These are phyloP conservation scores for Caenorhabditis zanzibari DNA, from an alignment of 2,888 invertebrate species.

Conservation along the genomic window DNA sequence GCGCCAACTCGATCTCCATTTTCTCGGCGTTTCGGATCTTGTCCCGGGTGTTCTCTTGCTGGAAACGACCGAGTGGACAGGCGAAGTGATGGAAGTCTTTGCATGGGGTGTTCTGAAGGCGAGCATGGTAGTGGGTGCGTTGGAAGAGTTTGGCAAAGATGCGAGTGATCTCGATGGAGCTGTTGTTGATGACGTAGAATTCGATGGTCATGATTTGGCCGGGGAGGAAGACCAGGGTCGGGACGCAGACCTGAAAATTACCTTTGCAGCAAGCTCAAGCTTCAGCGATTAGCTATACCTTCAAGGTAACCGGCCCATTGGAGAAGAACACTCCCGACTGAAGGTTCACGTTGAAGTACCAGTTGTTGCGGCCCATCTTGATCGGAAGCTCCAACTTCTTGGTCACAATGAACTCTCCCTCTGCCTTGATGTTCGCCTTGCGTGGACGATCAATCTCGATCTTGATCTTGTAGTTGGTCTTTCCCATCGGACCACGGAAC, in stretches of 20 bases:
- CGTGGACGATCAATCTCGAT: neutral
- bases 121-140: slow-evolving; percentile 14
- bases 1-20: neutral
- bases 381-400: slow-evolving; percentile 15
- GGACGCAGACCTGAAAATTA: slow-evolving; percentile 8
- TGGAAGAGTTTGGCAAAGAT: slow-evolving; percentile 19
- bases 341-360: slow-evolving; percentile 1
- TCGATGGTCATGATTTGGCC: slow-evolving; percentile 3
- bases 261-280: too few species aligned
- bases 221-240: neutral
- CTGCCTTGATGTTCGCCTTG: neutral
- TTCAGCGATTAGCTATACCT: too few species aligned
- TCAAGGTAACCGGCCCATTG: slow-evolving; percentile 22
- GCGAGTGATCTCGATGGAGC: neutral
- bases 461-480: slow-evolving; percentile 14
- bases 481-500: neutral
- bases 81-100: neutral
- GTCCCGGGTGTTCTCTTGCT: neutral
- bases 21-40: neutral
- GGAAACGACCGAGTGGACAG: slow-evolving; percentile 7
- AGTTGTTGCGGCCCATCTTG: neutral
- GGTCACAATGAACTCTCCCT: neutral
- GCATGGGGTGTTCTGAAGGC: slow-evolving; percentile 1
- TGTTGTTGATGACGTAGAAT: neutral
- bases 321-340: slow-evolving; percentile 15